A percentile compares a stretch with the other conserved stretches of the same genome.
phyloP scores from a whole-genome alignment of 2,113 vertebrate species.

The Empidonax alnorum region DNA sequence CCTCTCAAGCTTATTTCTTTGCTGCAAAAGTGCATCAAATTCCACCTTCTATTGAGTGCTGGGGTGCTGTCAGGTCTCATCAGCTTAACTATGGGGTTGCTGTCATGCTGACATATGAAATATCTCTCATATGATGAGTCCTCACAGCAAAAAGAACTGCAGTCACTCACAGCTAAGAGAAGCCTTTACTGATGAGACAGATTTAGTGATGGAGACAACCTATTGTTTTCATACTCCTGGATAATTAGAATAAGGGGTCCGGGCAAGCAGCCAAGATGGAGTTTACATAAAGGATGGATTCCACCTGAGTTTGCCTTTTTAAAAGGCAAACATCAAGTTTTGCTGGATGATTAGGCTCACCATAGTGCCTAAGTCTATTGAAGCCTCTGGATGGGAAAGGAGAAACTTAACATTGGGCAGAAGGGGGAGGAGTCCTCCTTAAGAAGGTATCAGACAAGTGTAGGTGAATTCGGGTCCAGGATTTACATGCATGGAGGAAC shows the following conservation, averaged over 20 bases:
- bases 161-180: not conserved
- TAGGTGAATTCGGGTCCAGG: not conserved
- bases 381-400: not conserved
- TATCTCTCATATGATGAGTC: not conserved
- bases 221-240: not conserved
- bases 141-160: not conserved
- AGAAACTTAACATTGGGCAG: not conserved
- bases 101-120: not conserved
- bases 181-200: not conserved
- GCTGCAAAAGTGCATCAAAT: not conserved
- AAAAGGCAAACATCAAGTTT: not conserved
- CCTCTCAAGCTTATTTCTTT: not conserved
- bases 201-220: not conserved
- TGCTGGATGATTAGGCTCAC: not conserved
- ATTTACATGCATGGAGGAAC: not conserved
- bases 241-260: not conserved
- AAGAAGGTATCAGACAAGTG: not conserved
- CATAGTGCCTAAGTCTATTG: not conserved
- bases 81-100: not conserved
- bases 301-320: not conserved
- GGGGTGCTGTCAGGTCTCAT: not conserved
- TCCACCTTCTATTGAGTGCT: not conserved
- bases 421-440: not conserved
- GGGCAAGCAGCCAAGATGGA: not conserved
- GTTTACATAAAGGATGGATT: not conserved